phyloP scores from a whole-genome alignment of 2,888 invertebrate species.

The Brachylomia viminalis region DNA sequence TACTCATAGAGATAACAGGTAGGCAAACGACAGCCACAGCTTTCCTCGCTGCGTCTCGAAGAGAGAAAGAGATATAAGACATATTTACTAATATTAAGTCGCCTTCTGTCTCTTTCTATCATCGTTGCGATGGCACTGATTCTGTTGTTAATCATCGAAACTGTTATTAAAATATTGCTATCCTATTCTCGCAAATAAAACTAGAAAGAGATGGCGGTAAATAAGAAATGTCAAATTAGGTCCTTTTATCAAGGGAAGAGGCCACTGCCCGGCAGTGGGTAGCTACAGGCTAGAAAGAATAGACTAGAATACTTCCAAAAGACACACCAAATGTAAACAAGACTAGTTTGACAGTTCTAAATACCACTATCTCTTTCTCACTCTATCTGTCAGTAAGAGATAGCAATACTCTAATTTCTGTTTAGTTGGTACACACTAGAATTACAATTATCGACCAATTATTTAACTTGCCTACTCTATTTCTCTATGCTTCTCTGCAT shows the following conservation, averaged over 20 bases:
- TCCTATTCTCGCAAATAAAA: neutral
- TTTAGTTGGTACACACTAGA: neutral
- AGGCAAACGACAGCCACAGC: conserved; percentile 9
- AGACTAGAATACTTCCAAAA: conserved; percentile 38
- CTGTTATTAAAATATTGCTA: conserved; percentile 6
- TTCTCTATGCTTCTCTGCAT: conserved; percentile 23
- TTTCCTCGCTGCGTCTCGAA: neutral
- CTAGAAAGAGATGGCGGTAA: neutral
- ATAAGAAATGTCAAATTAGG: conserved; percentile 9
- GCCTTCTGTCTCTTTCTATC: conserved; percentile 20
- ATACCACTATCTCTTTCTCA: neutral
- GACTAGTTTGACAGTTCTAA: neutral
- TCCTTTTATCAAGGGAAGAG: neutral
- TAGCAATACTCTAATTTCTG: conserved; percentile 5
- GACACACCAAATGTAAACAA: neutral
- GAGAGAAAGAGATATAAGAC: conserved; percentile 17
- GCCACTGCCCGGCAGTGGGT: neutral
- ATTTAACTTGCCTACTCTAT: conserved; percentile 18
- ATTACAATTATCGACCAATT: neutral
- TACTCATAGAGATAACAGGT: conserved; percentile 22
- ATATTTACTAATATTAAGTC: neutral
- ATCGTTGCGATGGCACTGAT: neutral
- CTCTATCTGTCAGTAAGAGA: neutral
- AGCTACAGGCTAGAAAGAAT: conserved; percentile 12
- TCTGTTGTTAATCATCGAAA: neutral